Evolutionary conservation across 2,113 vertebrate genomes (phyloP).

Genomic region (Bubo bubo): DNA sequence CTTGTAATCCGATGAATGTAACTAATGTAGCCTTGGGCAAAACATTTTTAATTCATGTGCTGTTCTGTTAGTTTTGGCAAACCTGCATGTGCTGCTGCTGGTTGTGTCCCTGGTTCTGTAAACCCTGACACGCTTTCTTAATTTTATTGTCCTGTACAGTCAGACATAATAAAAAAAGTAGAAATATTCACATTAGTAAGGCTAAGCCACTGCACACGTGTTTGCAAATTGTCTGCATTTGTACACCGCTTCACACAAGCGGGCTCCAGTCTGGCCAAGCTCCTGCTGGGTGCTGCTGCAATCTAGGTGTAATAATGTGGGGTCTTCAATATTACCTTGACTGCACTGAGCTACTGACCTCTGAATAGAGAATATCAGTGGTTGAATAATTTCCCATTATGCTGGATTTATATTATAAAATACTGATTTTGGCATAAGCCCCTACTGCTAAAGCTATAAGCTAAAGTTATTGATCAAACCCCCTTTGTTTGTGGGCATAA

Average conservation of each 20-base stretch:
- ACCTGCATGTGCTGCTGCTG: not conserved
- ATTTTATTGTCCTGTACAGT: not conserved
- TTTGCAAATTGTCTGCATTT: not conserved
- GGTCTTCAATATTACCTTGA: not conserved
- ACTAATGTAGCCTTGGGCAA: not conserved
- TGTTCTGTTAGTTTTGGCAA: not conserved
- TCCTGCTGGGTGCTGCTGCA: fast-evolving
- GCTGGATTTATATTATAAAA: not conserved
- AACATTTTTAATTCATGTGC: not conserved
- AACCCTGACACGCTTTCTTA: not conserved
- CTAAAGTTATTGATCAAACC: not conserved
- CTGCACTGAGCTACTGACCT: not conserved
- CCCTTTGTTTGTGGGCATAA: not conserved
- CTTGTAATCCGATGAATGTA: not conserved
- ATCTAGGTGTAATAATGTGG: not conserved
- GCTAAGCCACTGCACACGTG: not conserved
- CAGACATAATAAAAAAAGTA: not conserved
- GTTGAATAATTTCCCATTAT: not conserved
- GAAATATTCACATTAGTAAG: not conserved
- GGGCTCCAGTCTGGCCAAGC: not conserved
- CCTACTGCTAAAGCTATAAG: not conserved
- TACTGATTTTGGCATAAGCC: not conserved
- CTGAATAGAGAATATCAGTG: not conserved
- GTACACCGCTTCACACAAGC: fast-evolving
- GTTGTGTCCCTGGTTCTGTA: not conserved